phyloP scores from a whole-genome alignment of 2,797 vertebrate genomes.

The Sparus aurata region DNA sequence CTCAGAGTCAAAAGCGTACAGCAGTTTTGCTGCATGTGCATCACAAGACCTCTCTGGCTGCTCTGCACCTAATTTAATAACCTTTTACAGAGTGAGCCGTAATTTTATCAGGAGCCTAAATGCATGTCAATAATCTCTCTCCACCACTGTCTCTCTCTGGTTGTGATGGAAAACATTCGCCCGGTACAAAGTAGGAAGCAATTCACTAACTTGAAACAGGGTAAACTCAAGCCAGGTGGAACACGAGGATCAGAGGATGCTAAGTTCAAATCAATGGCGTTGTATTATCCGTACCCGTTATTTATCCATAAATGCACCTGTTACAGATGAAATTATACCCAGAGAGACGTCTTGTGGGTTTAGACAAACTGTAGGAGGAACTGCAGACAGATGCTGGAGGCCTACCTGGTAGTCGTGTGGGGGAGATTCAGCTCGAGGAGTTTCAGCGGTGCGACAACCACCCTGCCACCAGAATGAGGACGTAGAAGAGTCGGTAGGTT shows the following conservation, averaged over 20 bases:
- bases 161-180: conserved; percentile 55
- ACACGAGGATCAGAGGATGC: conserved; percentile 3
- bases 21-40: conserved; percentile 66
- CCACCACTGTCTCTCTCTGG: conserved; percentile 7
- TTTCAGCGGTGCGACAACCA: conserved; percentile 46
- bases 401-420: conserved; percentile 76
- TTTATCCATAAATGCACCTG: not conserved
- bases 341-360: conserved; percentile 3
- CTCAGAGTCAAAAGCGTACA: conserved; percentile 41
- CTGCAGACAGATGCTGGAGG: conserved; percentile 25
- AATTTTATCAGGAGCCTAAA: conserved; percentile 75
- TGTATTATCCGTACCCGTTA: not conserved
- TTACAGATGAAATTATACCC: not conserved
- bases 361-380: not conserved
- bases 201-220: conserved; percentile 28
- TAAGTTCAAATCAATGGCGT: not conserved
- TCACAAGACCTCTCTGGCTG: conserved; percentile 75
- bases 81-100: conserved; percentile 62
- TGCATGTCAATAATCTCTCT: conserved; percentile 63
- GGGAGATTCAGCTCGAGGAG: conserved; percentile 56
- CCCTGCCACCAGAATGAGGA: conserved; percentile 67
- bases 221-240: conserved; percentile 31
- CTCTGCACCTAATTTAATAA: conserved; percentile 73
- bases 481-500: conserved; percentile 56
- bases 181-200: conserved; percentile 33